Conservation (phyloP, 2,113 vertebrate species). For the Elachura formosa region DNA sequence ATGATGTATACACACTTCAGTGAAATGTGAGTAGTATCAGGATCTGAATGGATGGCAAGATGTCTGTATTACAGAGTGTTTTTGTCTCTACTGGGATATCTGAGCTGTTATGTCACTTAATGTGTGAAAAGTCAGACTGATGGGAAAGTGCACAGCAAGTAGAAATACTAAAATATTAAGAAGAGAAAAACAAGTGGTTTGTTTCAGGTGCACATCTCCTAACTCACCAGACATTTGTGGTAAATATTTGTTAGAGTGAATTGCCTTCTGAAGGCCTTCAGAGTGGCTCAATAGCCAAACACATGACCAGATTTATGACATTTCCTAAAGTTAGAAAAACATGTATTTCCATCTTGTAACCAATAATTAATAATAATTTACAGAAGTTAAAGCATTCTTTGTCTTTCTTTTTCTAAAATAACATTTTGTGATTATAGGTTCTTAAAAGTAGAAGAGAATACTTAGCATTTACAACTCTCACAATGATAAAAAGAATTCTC, state of each 20-base stretch:
- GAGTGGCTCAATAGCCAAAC: neutral
- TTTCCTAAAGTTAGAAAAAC: neutral
- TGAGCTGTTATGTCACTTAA: neutral
- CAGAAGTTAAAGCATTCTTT: neutral
- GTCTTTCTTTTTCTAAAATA: neutral
- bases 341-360: neutral
- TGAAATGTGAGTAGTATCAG: neutral
- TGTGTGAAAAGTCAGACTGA: neutral
- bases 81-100: neutral
- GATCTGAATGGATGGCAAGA: neutral
- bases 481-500: neutral
- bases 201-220: neutral
- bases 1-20: neutral
- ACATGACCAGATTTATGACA: neutral
- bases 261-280: neutral
- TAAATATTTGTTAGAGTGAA: neutral
- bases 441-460: neutral
- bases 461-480: neutral
- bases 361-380: neutral
- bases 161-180: neutral
- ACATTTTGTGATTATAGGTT: neutral
- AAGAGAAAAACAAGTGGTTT: neutral
- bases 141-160: rapidly evolving
- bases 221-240: neutral
- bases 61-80: neutral